These are phyloP conservation scores for Ramazzottius varieornatus DNA, from an alignment of 2,888 invertebrate genomes.

Conservation along the genomic window DNA sequence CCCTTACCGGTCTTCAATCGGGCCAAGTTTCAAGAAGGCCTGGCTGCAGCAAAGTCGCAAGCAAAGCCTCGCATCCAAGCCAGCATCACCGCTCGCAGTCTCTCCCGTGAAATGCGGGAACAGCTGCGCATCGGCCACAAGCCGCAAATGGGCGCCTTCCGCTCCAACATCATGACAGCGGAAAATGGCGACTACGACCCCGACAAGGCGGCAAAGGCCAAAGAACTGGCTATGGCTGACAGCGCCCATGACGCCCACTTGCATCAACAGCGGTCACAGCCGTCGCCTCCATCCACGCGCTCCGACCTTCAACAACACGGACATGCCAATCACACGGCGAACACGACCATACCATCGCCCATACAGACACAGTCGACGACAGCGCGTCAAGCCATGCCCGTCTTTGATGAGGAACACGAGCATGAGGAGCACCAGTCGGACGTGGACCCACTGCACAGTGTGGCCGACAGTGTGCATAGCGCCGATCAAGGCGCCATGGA, in stretches of 20 bases:
- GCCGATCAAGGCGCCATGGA: neutral
- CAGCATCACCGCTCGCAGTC: neutral
- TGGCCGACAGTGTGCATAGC: neutral
- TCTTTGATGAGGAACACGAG: too few relatives aligned
- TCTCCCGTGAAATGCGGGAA: neutral
- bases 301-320: neutral
- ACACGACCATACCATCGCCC: neutral
- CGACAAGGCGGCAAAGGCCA: neutral
- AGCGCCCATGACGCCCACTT: neutral
- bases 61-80: neutral
- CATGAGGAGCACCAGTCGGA: too few relatives aligned
- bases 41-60: neutral
- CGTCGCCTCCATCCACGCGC: too few relatives aligned
- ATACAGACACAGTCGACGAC: too few relatives aligned
- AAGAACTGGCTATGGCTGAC: neutral
- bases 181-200: neutral
- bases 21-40: neutral
- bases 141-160: constrained; percentile 1
- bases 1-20: neutral
- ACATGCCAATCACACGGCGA: neutral
- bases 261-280: too few relatives aligned
- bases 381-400: too few relatives aligned
- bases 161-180: constrained; percentile 1
- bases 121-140: constrained; percentile 1
- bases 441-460: neutral